Percentiles rank a stretch among this genome's conserved stretches.
These are phyloP conservation scores for Stegana nigrithorax DNA, from an alignment of 2,888 invertebrate genomes.

Conservation along the genomic window DNA sequence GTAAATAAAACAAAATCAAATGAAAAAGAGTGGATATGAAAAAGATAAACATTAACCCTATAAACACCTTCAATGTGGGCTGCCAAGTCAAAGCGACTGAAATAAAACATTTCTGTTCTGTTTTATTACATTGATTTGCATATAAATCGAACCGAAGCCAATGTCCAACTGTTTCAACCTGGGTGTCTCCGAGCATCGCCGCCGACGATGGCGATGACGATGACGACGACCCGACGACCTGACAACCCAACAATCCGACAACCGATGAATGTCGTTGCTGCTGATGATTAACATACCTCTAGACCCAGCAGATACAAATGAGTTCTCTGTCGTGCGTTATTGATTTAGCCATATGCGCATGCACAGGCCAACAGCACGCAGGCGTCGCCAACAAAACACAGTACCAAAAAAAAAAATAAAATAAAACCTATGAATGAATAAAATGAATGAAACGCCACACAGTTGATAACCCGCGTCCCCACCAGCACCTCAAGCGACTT, in stretches of 20 bases:
- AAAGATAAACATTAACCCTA: no score
- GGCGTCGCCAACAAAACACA: neutral
- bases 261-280: slow-evolving; percentile 35
- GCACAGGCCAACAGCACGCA: neutral
- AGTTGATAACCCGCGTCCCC: slow-evolving; percentile 23
- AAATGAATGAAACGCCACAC: slow-evolving; percentile 33
- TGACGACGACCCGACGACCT: slow-evolving; percentile 31
- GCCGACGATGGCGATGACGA: slow-evolving; percentile 36
- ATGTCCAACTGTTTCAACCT: neutral
- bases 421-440: slow-evolving; percentile 36
- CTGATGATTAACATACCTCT: slow-evolving; percentile 7
- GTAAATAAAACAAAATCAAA: no score
- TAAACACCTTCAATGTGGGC: slow-evolving; percentile 16
- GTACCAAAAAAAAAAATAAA: slow-evolving; percentile 4
- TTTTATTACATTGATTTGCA: slow-evolving; percentile 65
- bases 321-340: neutral
- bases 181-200: neutral
- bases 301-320: neutral
- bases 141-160: slow-evolving; percentile 55
- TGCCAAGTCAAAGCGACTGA: neutral
- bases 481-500: no score
- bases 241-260: neutral
- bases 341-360: neutral
- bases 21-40: no score
- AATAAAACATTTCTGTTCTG: slow-evolving; percentile 7